Base-by-base conservation (phyloP, 2,113 vertebrate genomes). In the Sapajus apella region DNA sequence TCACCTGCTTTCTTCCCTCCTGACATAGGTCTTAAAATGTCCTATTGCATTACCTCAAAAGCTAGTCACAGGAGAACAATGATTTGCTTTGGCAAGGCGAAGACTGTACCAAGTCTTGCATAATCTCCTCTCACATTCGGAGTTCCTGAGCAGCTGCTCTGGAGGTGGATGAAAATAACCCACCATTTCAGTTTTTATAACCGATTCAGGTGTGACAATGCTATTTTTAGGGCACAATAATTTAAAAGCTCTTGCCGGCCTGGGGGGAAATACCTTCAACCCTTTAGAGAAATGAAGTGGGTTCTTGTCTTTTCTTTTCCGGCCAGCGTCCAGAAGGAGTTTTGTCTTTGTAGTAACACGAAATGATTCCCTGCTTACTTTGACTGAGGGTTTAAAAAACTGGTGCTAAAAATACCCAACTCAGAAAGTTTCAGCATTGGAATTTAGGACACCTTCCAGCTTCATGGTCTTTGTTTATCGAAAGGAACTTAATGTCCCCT, bases 211-310 rank as follows among this genome's bases (percentile, higher is more conserved):
- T 88, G 47, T 35, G 37, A 94, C 43, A 77, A 85, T 66, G 84
- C 87, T 97, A 97, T 96, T 97, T 97, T 97, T 87, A 96, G 79
- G 92, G 30, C 43, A 79, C 6, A 30, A 43, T 56, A 56, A 43
- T 96, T 61, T 90, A 84, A 96, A 95, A 94, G 80, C 45, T 90
- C 43, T 80, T 72, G 87, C 50, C 50, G 32, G 87, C 83, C 37
- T 94, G 61, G 17, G 66, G 66, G 25, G 10, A 83, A 92, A 83
- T 75, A 37, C 93, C 83, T 93, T 90, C 43, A 37, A 8, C 3
- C 56, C 35, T 89, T 58, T 37, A 40, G 84, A 85, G 43, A 96
- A 83, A 92, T 21, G 37, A 92, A 66, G 8, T 55, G 25, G 6
- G 58, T 72, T 93, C 73, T 64, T 83, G 11, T 73, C 76, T 97